Percentiles rank a stretch among this genome's conserved stretches.
These are phyloP conservation scores for Myripristis murdjan DNA, from an alignment of 2,797 vertebrate species.

Conservation along the genomic window DNA sequence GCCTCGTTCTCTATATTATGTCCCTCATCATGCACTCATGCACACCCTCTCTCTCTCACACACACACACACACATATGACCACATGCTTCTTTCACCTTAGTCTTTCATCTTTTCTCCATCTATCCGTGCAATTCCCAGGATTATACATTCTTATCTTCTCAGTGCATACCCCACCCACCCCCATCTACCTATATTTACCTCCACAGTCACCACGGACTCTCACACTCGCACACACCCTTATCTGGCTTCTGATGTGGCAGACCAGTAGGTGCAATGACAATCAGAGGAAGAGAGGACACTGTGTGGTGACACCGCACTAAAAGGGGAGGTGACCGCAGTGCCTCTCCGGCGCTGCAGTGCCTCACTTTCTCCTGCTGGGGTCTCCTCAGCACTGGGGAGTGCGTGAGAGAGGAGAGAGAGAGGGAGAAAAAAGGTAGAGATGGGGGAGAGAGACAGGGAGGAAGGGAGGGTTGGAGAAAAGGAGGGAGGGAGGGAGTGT, in stretches of 20 bases:
- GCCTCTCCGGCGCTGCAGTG: slow-evolving; percentile 72
- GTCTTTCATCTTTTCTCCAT: slow-evolving; percentile 1
- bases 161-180: slow-evolving; percentile 26
- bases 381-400: slow-evolving; percentile 75
- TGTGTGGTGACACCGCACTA: slow-evolving; percentile 80
- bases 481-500: slow-evolving; percentile 37
- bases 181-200: neutral
- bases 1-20: neutral
- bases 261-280: slow-evolving; percentile 46
- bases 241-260: slow-evolving; percentile 11
- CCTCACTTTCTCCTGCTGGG: slow-evolving; percentile 71
- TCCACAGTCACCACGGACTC: neutral
- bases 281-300: slow-evolving; percentile 22
- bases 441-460: slow-evolving; percentile 27
- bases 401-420: slow-evolving; percentile 19
- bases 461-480: slow-evolving; percentile 19
- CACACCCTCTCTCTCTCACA: neutral
- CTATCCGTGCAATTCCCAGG: slow-evolving; percentile 57
- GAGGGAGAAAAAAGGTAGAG: slow-evolving; percentile 1
- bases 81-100: slow-evolving; percentile 1
- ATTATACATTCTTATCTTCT: slow-evolving; percentile 40
- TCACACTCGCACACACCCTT: slow-evolving; percentile 22
- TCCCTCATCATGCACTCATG: too few relatives aligned
- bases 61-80: neutral
- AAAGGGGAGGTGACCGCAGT: slow-evolving; percentile 83